phyloP scores from a whole-genome alignment of 2,888 invertebrate species.

The Piscicola geometra region DNA sequence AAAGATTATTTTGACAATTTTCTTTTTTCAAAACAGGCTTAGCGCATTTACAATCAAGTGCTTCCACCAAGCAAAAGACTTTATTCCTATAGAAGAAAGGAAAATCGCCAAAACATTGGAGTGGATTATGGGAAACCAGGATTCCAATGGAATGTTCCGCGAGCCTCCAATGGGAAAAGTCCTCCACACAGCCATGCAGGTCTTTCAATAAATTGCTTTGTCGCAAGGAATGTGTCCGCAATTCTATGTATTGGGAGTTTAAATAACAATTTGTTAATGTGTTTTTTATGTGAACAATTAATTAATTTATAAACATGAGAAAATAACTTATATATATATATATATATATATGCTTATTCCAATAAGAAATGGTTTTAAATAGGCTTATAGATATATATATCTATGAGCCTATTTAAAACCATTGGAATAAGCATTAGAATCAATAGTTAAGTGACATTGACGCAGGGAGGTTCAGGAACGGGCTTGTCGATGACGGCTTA shows the following conservation, averaged over 20 bases:
- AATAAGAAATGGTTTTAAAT: too few species aligned
- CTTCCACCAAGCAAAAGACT: constrained; percentile 31
- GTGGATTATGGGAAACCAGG: constrained; percentile 73
- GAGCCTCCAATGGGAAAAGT: constrained; percentile 65
- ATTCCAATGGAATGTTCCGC: constrained; percentile 69
- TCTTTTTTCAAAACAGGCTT: constrained; percentile 25
- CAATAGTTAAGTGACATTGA: neutral
- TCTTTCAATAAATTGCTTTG: constrained; percentile 34
- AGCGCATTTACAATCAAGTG: constrained; percentile 30
- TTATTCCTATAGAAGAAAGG: constrained; percentile 22
- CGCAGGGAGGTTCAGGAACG: constrained; percentile 65
- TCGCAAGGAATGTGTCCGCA: too few species aligned
- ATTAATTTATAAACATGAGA: too few species aligned
- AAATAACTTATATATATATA: too few species aligned
- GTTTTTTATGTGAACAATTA: too few species aligned
- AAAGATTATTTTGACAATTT: neutral
- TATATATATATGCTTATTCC: too few species aligned
- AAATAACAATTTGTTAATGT: too few species aligned
- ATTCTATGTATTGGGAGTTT: too few species aligned
- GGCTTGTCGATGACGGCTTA: constrained; percentile 77
- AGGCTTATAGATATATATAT: too few species aligned
- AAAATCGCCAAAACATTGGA: constrained; percentile 65
- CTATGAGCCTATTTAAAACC: too few species aligned
- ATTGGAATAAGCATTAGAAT: neutral
- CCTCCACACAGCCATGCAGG: constrained; percentile 69